Base-by-base conservation (phyloP, 64 coral and sea anemone species). In the Dendronephthya gigantea region DNA sequence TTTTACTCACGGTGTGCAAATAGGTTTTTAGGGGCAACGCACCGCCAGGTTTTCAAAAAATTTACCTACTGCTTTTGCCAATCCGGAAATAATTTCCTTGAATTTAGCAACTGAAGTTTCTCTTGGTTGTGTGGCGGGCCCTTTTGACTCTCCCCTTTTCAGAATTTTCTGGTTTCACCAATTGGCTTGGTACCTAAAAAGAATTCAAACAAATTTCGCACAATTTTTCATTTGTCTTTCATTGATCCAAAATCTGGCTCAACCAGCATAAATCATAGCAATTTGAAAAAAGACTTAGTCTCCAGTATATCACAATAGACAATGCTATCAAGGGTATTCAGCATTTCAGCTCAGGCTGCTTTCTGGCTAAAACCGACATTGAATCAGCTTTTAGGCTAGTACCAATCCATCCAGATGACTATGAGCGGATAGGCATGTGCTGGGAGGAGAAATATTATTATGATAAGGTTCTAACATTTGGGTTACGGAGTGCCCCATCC, bases 261-360 rank as follows among this genome's bases (percentile, higher is more conserved):
- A 70, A 70, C 66, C 66, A 70, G 66, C 66, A 70, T 70, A 22
- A 11, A 70, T 70, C 27, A n/a, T 70, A 25, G 19, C 30, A 70
- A 12, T 70, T n/a, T n/a, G 7, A 25, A 22, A 70, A n/a, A 70
- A 7, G 66, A 70, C n/a, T 70, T 70, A 70, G 66, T 32, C 66
- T 70, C 30, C 66, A 70, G 66, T 70, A 70, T 70, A n/a, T 70
- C 17, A 70, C 66, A 70, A 70, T 70, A 11, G 66, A 70, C n/a
- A n/a, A 70, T 32, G 66, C 66, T 70, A 70, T 70, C 8, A 8
- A 22, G n/a, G 66, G 66, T 22, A 70, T 70, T 32, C 8, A 25
- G 66, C 66, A n/a, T n/a, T 22, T 32, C n/a, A n/a, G 66, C 27
- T n/a, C 9, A n/a, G 66, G n/a, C 8, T 70, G 66, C n/a, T 70